These are phyloP conservation scores for Bombus huntii DNA, from an alignment of 1,140 invertebrate genomes.

Conservation along the genomic window DNA sequence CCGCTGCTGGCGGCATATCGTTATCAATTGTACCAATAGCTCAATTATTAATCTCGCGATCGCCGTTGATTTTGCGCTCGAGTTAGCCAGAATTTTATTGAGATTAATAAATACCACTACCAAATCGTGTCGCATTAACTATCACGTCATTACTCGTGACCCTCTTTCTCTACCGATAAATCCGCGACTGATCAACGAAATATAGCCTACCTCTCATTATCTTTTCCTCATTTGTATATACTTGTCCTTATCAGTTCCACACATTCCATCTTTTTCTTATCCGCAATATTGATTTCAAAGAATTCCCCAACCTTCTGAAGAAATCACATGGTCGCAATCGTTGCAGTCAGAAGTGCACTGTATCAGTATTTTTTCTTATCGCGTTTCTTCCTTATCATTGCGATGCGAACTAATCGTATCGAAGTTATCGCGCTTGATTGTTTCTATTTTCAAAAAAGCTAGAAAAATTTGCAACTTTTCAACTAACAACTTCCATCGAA, in stretches of 20 bases:
- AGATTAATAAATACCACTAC: background rate
- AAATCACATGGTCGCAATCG: background rate
- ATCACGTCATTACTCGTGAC: background rate
- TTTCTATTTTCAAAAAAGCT: background rate
- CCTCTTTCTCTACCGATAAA: background rate
- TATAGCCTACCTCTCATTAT: background rate
- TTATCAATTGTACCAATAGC: background rate
- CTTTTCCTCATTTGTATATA: background rate
- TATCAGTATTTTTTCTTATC: constrained; percentile 23
- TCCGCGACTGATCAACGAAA: background rate
- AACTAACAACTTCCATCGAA: background rate
- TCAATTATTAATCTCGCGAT: background rate
- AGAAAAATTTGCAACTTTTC: background rate
- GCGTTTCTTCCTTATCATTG: constrained; percentile 37
- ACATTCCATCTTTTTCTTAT: no score
- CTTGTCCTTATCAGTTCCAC: background rate
- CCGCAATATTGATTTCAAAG: background rate
- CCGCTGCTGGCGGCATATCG: background rate
- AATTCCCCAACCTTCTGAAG: background rate
- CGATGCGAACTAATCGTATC: constrained; percentile 39
- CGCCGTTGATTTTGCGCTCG: background rate
- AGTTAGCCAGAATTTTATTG: background rate
- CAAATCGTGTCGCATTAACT: constrained; percentile 14
- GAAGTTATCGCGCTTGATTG: constrained; percentile 31
- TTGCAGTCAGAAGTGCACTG: background rate